Base-by-base conservation (phyloP, 2,888 invertebrate genomes). In the Orthosia gothica region DNA sequence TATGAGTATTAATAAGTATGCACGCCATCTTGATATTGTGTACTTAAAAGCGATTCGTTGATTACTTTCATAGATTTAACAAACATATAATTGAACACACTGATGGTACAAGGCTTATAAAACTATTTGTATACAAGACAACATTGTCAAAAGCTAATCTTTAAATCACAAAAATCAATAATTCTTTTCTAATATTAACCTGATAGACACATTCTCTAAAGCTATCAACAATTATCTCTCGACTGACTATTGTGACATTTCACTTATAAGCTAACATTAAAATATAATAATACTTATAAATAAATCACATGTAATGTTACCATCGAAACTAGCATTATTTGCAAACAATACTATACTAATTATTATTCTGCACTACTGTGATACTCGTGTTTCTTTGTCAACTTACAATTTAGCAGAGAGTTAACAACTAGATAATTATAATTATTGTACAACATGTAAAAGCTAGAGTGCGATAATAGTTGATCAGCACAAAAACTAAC, bases 81-180 rank as follows among this genome's bases (percentile, higher is more conserved):
- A 74, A 63, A 86, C 73, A 68, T 75, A 57, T 66, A 71, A 54
- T 70, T 87, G 86, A 86, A 86, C 86, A 86, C 86, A 85, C 78
- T 74, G 70, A 85, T 87, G 87, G 86, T 87, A 87, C 81, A 87
- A 78, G 73, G 71, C 85, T 80, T 83, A n/a, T n/a, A 84, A 32
- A 64, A 70, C 72, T 82, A 82, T 75, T 65, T 76, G 59, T 84
- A 76, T 84, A 81, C 54, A 49, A 66, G 70, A 76, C 72, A 77
- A 74, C 49, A 84, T 54, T 67, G 72, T 76, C 76, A 79, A 86
- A 76, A 84, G 69, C 75, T 75, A 82, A 54, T 64, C 32, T 32
- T 73, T 63, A 67, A 65, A 79, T 66, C 54, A 69, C 79, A 82
- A 68, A 65, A 65, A 65, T 70, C 77, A 58, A 50, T 76, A 54